A percentile compares a stretch with the other conserved stretches of the same genome.
Conservation (phyloP, 2,113 vertebrate species). For the Pampusana beccarii region DNA sequence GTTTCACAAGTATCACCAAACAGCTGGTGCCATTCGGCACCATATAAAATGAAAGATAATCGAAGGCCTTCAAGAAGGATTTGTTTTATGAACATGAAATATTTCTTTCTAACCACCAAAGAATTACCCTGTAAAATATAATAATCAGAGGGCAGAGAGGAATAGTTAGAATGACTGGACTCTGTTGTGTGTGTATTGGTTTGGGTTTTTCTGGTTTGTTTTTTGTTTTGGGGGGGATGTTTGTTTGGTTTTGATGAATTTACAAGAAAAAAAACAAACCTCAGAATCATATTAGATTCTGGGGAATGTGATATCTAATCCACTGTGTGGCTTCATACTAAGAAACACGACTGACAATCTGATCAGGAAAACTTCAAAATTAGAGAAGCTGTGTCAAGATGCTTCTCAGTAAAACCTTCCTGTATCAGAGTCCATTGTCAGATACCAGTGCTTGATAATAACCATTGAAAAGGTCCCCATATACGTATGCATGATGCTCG, state of each 20-base stretch:
- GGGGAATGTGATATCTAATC: background rate
- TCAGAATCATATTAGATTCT: background rate
- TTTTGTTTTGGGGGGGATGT: background rate
- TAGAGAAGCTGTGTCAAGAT: background rate
- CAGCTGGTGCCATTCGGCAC: background rate
- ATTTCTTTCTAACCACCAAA: background rate
- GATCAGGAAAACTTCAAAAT: background rate
- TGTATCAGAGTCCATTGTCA: background rate
- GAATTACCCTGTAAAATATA: background rate
- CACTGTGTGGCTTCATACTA: background rate
- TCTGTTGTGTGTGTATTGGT: background rate
- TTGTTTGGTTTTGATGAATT: background rate
- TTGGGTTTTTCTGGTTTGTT: background rate
- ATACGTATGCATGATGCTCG: rapidly evolving
- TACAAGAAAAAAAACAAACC: background rate
- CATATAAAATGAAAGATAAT: background rate
- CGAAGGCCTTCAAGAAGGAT: background rate
- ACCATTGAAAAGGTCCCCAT: background rate
- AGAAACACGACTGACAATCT: background rate
- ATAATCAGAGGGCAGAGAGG: background rate
- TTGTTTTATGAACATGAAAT: background rate
- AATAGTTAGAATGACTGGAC: background rate
- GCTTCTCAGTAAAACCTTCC: background rate
- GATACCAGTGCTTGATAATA: background rate
- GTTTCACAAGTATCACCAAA: background rate